A percentile compares a stretch with the other conserved stretches of the same genome.
phyloP scores from a whole-genome alignment of 2,888 invertebrate species.

The Diaperis boleti region DNA sequence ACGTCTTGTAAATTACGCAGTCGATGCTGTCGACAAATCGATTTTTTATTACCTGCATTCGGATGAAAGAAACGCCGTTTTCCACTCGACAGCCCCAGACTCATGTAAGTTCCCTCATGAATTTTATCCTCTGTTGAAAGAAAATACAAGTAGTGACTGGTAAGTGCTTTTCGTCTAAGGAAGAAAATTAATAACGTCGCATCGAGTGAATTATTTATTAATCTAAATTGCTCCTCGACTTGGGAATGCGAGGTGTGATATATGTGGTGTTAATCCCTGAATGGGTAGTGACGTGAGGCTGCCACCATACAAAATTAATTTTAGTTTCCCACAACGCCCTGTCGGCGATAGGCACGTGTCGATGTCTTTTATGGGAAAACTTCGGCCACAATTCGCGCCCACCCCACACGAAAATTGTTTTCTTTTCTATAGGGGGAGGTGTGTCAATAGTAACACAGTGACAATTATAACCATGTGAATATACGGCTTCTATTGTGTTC shows the following conservation, averaged over 20 bases:
- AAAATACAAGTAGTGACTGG: slow-evolving; percentile 1
- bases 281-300: slow-evolving; percentile 42
- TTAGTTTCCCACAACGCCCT: slow-evolving; percentile 45
- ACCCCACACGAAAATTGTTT: slow-evolving; percentile 37
- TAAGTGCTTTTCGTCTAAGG: slow-evolving; percentile 7
- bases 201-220: slow-evolving; percentile 36
- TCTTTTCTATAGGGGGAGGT: slow-evolving; percentile 33
- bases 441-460: too few species aligned
- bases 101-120: slow-evolving; percentile 1
- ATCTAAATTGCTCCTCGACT: slow-evolving; percentile 33
- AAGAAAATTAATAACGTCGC: slow-evolving; percentile 27
- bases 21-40: too few species aligned
- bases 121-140: slow-evolving; percentile 1
- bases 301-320: slow-evolving; percentile 45
- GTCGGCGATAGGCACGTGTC: slow-evolving; percentile 44
- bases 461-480: too few species aligned
- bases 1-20: too few species aligned
- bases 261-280: slow-evolving; percentile 43
- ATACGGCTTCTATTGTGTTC: too few species aligned
- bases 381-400: slow-evolving; percentile 38
- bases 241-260: slow-evolving; percentile 37
- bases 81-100: not conserved
- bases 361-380: slow-evolving; percentile 47
- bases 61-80: not conserved
- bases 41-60: not conserved